These are phyloP conservation scores for Sphaerophoria taeniata DNA, from an alignment of 2,888 invertebrate genomes.

Conservation along the genomic window DNA sequence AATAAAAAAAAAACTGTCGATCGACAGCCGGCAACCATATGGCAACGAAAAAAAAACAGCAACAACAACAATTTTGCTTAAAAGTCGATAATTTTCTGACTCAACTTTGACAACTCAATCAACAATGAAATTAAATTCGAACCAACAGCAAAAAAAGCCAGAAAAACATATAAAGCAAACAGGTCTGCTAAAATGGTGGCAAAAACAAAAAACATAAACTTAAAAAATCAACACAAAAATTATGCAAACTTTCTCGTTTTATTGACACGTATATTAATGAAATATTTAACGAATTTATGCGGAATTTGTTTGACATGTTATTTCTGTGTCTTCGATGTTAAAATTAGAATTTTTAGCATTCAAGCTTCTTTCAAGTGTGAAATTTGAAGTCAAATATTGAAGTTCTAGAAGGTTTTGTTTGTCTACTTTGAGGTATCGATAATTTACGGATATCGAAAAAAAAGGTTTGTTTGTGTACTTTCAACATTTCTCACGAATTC, in stretches of 20 bases:
- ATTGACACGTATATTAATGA: neutral
- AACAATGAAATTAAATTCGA: constrained; percentile 53
- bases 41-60: neutral
- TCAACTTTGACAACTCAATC: constrained; percentile 48
- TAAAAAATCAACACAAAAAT: constrained; percentile 3
- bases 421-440: too few species aligned
- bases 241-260: constrained; percentile 27
- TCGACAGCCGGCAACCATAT: constrained; percentile 26
- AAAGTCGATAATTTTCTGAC: constrained; percentile 40
- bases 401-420: constrained; percentile 4
- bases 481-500: too few species aligned
- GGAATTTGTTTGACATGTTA: neutral
- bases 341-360: neutral
- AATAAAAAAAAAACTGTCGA: constrained; percentile 34
- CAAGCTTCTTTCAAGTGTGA: neutral
- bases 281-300: constrained; percentile 3
- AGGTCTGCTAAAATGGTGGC: constrained; percentile 38
- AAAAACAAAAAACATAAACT: neutral
- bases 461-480: too few species aligned
- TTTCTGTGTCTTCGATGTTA: neutral
- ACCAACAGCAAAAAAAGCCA: neutral
- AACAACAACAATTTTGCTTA: constrained; percentile 16
- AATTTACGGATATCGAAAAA: too few species aligned
- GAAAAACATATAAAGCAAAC: constrained; percentile 11
- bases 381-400: neutral